These are phyloP conservation scores for Priocnemis perturbator DNA, from an alignment of 2,888 invertebrate genomes.

Conservation along the genomic window DNA sequence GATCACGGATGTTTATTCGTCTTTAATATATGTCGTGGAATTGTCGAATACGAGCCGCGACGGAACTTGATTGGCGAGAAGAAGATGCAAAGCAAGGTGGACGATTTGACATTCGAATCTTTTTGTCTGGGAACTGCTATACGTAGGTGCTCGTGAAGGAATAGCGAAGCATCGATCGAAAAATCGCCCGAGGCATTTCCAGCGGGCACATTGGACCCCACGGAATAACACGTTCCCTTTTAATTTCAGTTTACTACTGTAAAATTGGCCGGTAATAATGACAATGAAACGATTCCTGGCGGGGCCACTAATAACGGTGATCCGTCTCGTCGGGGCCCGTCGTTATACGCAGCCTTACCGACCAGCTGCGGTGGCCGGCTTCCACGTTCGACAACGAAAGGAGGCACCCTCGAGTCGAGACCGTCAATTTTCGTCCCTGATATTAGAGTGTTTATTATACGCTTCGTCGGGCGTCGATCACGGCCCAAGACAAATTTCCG, in stretches of 20 bases:
- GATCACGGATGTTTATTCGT: too few species aligned
- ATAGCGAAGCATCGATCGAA: too few species aligned
- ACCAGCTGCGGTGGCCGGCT: conserved; percentile 31
- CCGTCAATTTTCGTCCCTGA: neutral
- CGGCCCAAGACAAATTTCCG: neutral
- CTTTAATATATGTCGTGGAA: too few species aligned
- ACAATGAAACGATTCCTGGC: conserved; percentile 56
- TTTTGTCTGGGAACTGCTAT: too few species aligned
- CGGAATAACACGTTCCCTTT: conserved; percentile 67
- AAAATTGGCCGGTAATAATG: conserved; percentile 70
- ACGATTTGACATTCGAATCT: too few species aligned
- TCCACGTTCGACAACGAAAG: conserved; percentile 11
- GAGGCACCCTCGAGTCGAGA: neutral
- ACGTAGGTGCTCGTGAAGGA: too few species aligned
- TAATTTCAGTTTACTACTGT: conserved; percentile 73
- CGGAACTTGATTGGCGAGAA: too few species aligned
- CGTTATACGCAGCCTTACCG: conserved; percentile 24
- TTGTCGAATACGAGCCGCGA: too few species aligned
- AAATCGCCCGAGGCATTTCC: too few species aligned
- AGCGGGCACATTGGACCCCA: conserved; percentile 14
- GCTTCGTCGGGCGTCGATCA: neutral
- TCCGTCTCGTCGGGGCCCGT: conserved; percentile 46
- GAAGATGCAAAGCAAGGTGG: too few species aligned
- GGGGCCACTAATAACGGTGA: conserved; percentile 60
- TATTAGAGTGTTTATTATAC: too few species aligned